Percentiles rank a stretch among this genome's conserved stretches.
Evolutionary conservation across 2,113 vertebrate genomes (phyloP).

Genomic region (Myotis lucifugus): DNA sequence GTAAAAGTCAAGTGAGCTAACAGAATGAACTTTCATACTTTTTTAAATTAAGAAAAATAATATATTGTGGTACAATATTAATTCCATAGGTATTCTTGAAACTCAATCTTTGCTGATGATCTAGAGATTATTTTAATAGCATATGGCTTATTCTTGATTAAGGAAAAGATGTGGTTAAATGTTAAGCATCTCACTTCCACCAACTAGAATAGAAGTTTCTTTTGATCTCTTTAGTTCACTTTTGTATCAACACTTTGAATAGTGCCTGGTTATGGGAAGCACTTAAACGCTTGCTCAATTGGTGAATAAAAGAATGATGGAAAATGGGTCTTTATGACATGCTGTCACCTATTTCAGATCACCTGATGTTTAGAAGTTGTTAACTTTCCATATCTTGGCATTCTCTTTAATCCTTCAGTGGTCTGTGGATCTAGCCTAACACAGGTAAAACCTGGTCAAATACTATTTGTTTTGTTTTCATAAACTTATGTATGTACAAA

Average conservation of each 20-base stretch:
- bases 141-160: neutral
- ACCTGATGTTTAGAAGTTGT: neutral
- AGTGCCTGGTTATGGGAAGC: neutral
- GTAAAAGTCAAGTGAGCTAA: conserved; percentile 31
- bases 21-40: neutral
- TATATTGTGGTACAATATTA: neutral
- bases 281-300: neutral
- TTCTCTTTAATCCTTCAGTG: neutral
- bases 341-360: neutral
- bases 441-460: neutral
- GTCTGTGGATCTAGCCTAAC: neutral
- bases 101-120: neutral
- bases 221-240: neutral
- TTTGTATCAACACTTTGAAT: neutral
- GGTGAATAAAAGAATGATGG: neutral
- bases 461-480: neutral
- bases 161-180: neutral
- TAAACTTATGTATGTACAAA: neutral
- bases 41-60: conserved; percentile 38
- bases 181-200: neutral
- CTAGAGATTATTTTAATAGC: neutral
- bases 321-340: neutral
- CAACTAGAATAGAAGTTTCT: neutral
- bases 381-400: neutral
- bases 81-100: neutral